Percentiles rank a stretch among this genome's conserved stretches.
phyloP scores from a whole-genome alignment of 2,888 invertebrate genomes.

The Mechanitis messenoides region DNA sequence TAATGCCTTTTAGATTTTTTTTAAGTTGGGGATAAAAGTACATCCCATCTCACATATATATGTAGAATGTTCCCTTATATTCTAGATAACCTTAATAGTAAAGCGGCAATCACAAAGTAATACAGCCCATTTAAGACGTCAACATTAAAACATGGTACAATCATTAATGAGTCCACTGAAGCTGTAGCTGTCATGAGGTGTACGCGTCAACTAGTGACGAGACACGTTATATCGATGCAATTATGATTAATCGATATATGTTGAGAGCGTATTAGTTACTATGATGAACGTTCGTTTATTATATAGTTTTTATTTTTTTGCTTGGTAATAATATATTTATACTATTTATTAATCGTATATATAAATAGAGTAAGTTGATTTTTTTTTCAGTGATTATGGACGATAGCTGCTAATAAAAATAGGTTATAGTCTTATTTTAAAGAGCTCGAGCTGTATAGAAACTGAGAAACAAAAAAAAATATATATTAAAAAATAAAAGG shows the following conservation, averaged over 20 bases:
- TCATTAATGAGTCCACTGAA: conserved; percentile 51
- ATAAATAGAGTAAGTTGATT: too few relatives aligned
- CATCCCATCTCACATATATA: too few relatives aligned
- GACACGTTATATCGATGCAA: conserved; percentile 25
- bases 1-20: too few relatives aligned
- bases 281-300: conserved; percentile 8
- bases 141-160: conserved; percentile 47
- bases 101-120: conserved; percentile 32
- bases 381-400: too few relatives aligned
- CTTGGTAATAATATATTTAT: conserved; percentile 1
- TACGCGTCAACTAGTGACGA: conserved; percentile 50
- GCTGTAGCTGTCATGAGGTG: conserved; percentile 64
- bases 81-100: conserved; percentile 8
- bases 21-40: too few relatives aligned
- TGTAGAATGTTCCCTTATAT: too few relatives aligned
- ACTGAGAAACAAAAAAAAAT: too few relatives aligned
- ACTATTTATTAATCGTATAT: too few relatives aligned
- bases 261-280: conserved; percentile 12
- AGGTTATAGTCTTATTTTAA: too few relatives aligned
- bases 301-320: conserved; percentile 10
- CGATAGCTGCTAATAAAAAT: too few relatives aligned
- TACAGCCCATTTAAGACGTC: conserved; percentile 40
- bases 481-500: too few relatives aligned
- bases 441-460: too few relatives aligned
- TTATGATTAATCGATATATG: conserved; percentile 24